A percentile compares a stretch with the other conserved stretches of the same genome.
Conservation (phyloP, 2,113 vertebrate genomes). For the Pluvianellus socialis region DNA sequence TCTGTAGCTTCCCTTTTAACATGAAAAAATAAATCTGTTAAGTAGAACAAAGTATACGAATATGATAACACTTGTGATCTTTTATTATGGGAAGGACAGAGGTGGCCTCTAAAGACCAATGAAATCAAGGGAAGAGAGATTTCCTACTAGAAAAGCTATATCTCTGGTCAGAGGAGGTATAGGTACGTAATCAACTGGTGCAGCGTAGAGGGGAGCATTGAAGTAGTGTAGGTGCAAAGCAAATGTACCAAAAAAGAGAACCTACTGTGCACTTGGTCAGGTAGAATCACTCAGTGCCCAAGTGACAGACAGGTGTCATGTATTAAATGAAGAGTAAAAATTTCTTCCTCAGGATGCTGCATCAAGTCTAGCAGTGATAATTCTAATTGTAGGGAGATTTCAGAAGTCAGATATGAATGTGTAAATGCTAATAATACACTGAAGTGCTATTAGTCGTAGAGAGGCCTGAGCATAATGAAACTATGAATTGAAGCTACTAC, state of each 20-base stretch:
- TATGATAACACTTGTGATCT: neutral
- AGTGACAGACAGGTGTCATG: neutral
- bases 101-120: neutral
- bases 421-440: neutral
- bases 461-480: neutral
- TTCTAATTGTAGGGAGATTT: neutral
- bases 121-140: neutral
- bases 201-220: neutral
- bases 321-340: neutral
- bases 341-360: neutral
- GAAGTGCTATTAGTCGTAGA: neutral
- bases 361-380: neutral
- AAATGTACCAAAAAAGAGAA: neutral
- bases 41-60: neutral
- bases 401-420: neutral
- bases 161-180: neutral
- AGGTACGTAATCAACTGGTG: neutral
- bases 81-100: neutral
- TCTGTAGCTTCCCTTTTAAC: neutral
- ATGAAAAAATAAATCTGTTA: neutral
- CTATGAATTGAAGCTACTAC: neutral
- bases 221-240: neutral
- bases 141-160: neutral
- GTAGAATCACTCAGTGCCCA: neutral
- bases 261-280: neutral